Percentiles rank a stretch among this genome's conserved stretches.
phyloP scores from a whole-genome alignment of 2,797 vertebrate species.

The Lemur catta region DNA sequence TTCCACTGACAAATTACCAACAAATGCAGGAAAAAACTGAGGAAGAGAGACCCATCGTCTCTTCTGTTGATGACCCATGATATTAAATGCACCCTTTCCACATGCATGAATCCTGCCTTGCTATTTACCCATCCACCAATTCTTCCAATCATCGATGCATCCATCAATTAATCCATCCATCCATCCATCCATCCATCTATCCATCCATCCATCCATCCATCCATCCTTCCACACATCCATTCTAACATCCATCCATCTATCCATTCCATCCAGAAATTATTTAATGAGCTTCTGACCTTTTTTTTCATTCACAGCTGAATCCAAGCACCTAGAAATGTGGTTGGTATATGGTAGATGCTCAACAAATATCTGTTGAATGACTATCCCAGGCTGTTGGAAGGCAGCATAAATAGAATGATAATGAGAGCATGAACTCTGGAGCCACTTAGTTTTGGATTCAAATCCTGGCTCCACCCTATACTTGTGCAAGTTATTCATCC shows the following conservation, averaged over 20 bases:
- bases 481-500: neutral
- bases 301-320: neutral
- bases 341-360: neutral
- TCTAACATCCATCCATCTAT: too few relatives aligned
- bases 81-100: neutral
- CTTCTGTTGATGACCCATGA: neutral
- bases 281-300: neutral
- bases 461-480: neutral
- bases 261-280: neutral
- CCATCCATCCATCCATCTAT: neutral
- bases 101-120: neutral
- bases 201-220: too few relatives aligned
- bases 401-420: neutral
- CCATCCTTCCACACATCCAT: neutral
- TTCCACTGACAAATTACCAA: neutral
- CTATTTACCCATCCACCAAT: neutral
- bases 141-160: neutral
- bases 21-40: neutral
- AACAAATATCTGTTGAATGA: neutral
- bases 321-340: neutral
- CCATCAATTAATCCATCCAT: neutral
- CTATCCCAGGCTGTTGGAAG: neutral
- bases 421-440: neutral
- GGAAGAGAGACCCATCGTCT: neutral
- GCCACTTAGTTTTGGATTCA: neutral